phyloP scores from a whole-genome alignment of 2,888 invertebrate species.

The Pantelozetes paolii region DNA sequence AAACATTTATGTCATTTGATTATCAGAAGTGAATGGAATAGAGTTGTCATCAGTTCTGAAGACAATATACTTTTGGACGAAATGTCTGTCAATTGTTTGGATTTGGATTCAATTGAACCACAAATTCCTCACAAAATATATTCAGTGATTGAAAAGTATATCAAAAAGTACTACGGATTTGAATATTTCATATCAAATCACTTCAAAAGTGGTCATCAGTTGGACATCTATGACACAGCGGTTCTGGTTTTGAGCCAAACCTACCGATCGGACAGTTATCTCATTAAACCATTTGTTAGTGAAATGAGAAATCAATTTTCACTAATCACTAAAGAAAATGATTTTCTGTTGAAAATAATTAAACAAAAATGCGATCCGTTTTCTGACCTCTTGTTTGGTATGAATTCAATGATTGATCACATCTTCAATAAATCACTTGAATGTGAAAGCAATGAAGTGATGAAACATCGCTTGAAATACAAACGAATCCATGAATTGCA shows the following conservation, averaged over 20 bases:
- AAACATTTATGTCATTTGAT: conserved; percentile 21
- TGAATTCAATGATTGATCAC: neutral
- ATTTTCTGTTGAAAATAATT: neutral
- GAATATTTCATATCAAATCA: neutral
- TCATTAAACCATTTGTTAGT: neutral
- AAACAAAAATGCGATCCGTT: conserved; percentile 18
- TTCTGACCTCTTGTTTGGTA: neutral
- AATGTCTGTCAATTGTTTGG: neutral
- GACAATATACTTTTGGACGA: neutral
- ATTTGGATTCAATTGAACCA: neutral
- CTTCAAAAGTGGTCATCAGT: neutral
- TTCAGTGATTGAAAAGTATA: conserved; percentile 19
- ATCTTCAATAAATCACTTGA: neutral
- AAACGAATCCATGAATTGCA: neutral
- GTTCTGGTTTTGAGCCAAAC: neutral
- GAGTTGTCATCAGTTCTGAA: neutral
- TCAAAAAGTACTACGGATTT: conserved; percentile 18
- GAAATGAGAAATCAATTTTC: neutral
- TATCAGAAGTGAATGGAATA: conserved; percentile 16
- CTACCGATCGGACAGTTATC: neutral
- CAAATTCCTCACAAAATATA: conserved; percentile 29
- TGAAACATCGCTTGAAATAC: neutral
- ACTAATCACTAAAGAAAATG: neutral
- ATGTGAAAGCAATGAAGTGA: neutral
- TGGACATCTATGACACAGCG: neutral